Conservation (phyloP, 2,888 invertebrate species). For the Rhagonycha fulva region DNA sequence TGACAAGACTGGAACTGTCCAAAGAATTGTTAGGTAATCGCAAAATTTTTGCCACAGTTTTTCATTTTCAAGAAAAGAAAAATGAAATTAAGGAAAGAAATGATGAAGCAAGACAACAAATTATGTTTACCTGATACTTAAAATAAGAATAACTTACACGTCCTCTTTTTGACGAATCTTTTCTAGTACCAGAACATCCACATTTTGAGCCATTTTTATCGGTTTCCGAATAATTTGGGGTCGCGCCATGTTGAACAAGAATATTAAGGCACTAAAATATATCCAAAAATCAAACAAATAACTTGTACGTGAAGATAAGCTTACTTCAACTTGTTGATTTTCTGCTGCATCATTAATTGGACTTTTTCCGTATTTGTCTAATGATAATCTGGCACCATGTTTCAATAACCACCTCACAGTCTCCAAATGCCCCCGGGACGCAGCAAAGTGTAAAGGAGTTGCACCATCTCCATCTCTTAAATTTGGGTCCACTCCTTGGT, state of each 20-base stretch:
- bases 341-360: constrained; percentile 92
- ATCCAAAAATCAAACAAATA: not conserved
- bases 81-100: too few relatives aligned
- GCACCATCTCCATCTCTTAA: constrained; percentile 87
- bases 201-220: constrained; percentile 50
- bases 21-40: too few relatives aligned
- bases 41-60: too few relatives aligned
- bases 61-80: too few relatives aligned
- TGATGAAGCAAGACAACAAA: too few relatives aligned
- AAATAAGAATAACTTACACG: too few relatives aligned
- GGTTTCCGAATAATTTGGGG: constrained; percentile 64
- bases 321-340: constrained; percentile 86
- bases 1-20: too few relatives aligned
- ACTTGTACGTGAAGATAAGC: constrained; percentile 16
- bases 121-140: too few relatives aligned
- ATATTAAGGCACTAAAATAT: constrained; percentile 75
- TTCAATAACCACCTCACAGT: constrained; percentile 83
- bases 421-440: constrained; percentile 79
- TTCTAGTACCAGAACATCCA: constrained; percentile 55
- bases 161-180: constrained; percentile 53
- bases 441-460: constrained; percentile 87
- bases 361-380: constrained; percentile 87
- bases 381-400: constrained; percentile 78
- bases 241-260: constrained; percentile 79
- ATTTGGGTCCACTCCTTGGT: constrained; percentile 84